phyloP scores from a whole-genome alignment of 1,140 invertebrate species.

The Hycleus cichorii region DNA sequence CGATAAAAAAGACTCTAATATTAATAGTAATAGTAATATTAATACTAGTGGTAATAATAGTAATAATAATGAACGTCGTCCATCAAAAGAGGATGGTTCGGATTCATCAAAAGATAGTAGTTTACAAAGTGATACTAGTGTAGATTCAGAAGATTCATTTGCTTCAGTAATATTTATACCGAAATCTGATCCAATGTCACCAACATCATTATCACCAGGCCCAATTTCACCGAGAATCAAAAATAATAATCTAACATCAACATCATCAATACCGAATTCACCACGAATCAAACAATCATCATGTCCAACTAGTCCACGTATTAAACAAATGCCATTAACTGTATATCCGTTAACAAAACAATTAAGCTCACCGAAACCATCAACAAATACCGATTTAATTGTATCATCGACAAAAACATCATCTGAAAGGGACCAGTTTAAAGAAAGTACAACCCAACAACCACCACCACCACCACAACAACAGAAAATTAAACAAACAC shows the following conservation, averaged over 20 bases:
- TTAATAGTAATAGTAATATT: constrained; percentile 41
- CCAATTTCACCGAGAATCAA: constrained; percentile 49
- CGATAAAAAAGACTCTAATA: constrained; percentile 25
- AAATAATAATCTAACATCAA: constrained; percentile 26
- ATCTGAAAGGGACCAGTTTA: constrained; percentile 39
- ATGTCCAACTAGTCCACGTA: constrained; percentile 52
- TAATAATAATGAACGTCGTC: constrained; percentile 48
- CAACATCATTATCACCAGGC: constrained; percentile 49
- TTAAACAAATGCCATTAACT: constrained; percentile 47
- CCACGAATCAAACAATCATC: constrained; percentile 54
- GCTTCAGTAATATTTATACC: constrained; percentile 86
- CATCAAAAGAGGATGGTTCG: constrained; percentile 75
- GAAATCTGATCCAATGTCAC: constrained; percentile 53
- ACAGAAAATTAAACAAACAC: constrained; percentile 7
- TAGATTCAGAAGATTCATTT: constrained; percentile 87
- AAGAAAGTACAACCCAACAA: constrained; percentile 14
- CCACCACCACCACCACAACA: not conserved
- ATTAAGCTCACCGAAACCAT: constrained; percentile 48
- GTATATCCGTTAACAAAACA: constrained; percentile 51
- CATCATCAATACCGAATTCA: constrained; percentile 62
- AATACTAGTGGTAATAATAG: constrained; percentile 38
- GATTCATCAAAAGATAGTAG: constrained; percentile 89
- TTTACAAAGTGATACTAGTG: constrained; percentile 85
- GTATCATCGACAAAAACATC: constrained; percentile 28
- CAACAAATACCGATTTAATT: constrained; percentile 37